A percentile compares a stretch with the other conserved stretches of the same genome.
Conservation (phyloP, 1,140 invertebrate species). For the Tetramorium alpestre region DNA sequence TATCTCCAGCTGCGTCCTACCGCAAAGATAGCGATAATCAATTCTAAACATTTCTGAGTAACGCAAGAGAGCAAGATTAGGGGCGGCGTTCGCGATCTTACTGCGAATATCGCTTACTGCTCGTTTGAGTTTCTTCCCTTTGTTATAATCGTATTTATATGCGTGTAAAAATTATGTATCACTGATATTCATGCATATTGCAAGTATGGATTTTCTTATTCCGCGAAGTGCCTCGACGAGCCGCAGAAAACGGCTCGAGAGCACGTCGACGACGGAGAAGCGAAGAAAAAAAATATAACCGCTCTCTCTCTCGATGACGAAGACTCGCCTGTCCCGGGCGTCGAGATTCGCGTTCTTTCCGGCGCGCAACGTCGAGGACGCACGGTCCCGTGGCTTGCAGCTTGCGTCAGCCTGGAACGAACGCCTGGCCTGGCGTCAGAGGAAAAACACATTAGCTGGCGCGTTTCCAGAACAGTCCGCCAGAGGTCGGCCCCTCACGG, state of each 20-base stretch:
- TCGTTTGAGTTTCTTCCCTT: neutral
- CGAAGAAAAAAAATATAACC: neutral
- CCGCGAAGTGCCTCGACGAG: neutral
- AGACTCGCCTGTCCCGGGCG: neutral
- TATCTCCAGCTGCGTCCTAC: neutral
- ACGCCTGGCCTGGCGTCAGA: constrained; percentile 11
- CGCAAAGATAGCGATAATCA: constrained; percentile 17
- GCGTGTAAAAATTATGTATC: neutral
- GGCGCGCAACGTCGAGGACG: neutral
- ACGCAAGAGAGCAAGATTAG: neutral
- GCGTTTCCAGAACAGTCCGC: constrained; percentile 61
- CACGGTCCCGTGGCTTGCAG: constrained; percentile 36
- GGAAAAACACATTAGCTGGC: constrained; percentile 68
- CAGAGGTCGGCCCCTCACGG: constrained; percentile 67
- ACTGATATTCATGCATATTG: neutral
- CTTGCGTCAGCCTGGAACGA: constrained; percentile 57
- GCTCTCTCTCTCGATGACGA: too few species aligned
- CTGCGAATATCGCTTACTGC: neutral
- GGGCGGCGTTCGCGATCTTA: neutral
- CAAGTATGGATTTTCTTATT: neutral
- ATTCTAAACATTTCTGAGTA: constrained; percentile 2
- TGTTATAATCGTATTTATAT: neutral
- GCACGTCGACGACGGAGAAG: neutral
- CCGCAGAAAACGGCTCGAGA: neutral
- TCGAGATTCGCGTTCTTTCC: neutral